phyloP scores from a whole-genome alignment of 2,113 vertebrate species.

The Brachypodius melanocephalos region DNA sequence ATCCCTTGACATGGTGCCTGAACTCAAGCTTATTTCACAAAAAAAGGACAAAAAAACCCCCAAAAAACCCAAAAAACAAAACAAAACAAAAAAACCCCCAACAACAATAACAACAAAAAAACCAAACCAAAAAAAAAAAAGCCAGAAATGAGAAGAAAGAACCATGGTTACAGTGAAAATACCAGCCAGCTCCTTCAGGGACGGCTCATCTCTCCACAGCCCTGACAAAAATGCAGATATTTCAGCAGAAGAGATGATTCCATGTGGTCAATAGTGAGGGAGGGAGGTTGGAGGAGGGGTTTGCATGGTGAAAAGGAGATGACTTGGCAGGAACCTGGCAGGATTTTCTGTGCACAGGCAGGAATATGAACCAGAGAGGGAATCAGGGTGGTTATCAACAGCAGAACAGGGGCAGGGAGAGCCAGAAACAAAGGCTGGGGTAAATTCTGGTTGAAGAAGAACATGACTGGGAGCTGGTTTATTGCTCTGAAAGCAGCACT shows the following conservation, averaged over 20 bases:
- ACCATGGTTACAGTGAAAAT: neutral
- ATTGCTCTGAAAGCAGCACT: neutral
- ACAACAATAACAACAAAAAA: no score
- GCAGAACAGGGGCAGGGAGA: accelerated
- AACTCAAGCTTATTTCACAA: neutral
- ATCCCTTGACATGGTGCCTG: neutral
- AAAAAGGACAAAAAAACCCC: no score
- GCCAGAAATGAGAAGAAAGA: neutral
- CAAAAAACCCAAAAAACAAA: no score
- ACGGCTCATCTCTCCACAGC: neutral
- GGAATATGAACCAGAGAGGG: neutral
- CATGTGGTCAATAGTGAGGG: neutral
- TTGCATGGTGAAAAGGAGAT: neutral
- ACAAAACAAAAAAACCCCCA: no score
- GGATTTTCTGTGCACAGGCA: neutral
- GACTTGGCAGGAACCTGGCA: neutral
- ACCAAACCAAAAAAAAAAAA: neutral
- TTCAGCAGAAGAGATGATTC: neutral
- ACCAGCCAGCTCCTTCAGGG: neutral
- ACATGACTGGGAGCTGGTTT: neutral
- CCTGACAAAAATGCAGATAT: neutral
- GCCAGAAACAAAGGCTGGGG: neutral
- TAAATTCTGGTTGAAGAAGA: neutral
- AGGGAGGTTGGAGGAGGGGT: neutral
- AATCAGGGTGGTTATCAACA: neutral